Conservation (phyloP, 1,140 invertebrate species). For the Ptiloglossa arizonensis region DNA sequence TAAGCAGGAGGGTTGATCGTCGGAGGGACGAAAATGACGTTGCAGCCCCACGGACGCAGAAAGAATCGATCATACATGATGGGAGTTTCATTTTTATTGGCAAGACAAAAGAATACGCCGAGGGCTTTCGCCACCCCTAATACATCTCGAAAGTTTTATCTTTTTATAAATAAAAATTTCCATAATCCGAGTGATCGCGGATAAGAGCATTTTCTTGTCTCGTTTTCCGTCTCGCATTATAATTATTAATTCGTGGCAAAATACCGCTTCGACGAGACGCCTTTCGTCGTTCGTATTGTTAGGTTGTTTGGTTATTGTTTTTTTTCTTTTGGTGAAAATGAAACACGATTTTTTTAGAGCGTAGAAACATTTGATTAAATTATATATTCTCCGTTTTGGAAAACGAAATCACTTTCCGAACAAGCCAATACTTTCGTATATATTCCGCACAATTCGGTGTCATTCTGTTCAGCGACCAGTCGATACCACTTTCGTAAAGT, state of each 20-base stretch:
- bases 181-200: neutral
- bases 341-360: too few relatives aligned
- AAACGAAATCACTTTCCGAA: too few relatives aligned
- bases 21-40: constrained; percentile 65
- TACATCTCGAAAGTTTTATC: constrained; percentile 21
- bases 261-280: too few relatives aligned
- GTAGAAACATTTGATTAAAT: too few relatives aligned
- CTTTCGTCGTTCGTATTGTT: too few relatives aligned
- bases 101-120: constrained; percentile 64
- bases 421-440: too few relatives aligned
- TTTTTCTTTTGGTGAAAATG: too few relatives aligned
- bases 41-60: constrained; percentile 64
- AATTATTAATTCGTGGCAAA: constrained; percentile 4
- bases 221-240: neutral
- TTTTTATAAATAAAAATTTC: constrained; percentile 38
- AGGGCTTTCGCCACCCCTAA: constrained; percentile 55
- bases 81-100: constrained; percentile 78
- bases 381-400: too few relatives aligned
- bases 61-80: constrained; percentile 78
- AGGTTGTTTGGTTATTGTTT: too few relatives aligned
- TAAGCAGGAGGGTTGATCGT: constrained; percentile 57
- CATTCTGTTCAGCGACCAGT: too few relatives aligned
- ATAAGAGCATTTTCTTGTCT: constrained; percentile 6
- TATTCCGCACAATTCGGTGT: too few relatives aligned
- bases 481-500: too few relatives aligned